Evolutionary conservation across 2,113 vertebrate species (phyloP).

Genomic region (Leucosticte australis): DNA sequence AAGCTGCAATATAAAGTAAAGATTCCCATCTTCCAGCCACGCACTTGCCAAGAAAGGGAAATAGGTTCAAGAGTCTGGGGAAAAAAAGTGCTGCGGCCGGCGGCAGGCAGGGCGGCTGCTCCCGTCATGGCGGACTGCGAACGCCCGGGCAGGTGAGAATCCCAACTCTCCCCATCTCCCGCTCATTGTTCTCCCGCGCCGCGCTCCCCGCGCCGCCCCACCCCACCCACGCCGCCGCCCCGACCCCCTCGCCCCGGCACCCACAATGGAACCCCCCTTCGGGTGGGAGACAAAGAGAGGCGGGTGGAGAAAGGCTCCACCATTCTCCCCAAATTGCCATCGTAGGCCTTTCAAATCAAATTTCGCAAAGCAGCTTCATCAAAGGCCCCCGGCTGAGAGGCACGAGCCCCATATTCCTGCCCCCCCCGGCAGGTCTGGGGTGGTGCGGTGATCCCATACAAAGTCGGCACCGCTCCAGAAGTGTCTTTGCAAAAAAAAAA

Average conservation of each 20-base stretch:
- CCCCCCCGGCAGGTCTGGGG: constrained; percentile 37
- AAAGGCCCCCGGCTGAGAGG: constrained; percentile 79
- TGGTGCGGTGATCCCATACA: constrained; percentile 50
- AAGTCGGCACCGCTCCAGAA: constrained; percentile 61
- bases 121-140: constrained; percentile 88
- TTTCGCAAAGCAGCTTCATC: constrained; percentile 75
- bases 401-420: constrained; percentile 53
- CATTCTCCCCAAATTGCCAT: constrained; percentile 64
- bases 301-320: constrained; percentile 46
- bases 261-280: constrained; percentile 32
- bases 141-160: constrained; percentile 89
- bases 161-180: constrained; percentile 78
- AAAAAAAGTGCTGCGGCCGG: constrained; percentile 77
- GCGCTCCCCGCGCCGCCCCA: constrained; percentile 65
- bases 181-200: constrained; percentile 72
- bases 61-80: constrained; percentile 81
- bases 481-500: constrained; percentile 17
- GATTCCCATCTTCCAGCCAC: constrained; percentile 91
- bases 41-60: constrained; percentile 85
- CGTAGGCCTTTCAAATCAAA: constrained; percentile 76
- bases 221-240: constrained; percentile 20
- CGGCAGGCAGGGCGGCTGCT: constrained; percentile 78
- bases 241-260: constrained; percentile 42
- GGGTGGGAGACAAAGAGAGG: constrained; percentile 70
- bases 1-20: constrained; percentile 93